phyloP scores from a whole-genome alignment of 1,140 invertebrate genomes.

The Chironomus tepperi region DNA sequence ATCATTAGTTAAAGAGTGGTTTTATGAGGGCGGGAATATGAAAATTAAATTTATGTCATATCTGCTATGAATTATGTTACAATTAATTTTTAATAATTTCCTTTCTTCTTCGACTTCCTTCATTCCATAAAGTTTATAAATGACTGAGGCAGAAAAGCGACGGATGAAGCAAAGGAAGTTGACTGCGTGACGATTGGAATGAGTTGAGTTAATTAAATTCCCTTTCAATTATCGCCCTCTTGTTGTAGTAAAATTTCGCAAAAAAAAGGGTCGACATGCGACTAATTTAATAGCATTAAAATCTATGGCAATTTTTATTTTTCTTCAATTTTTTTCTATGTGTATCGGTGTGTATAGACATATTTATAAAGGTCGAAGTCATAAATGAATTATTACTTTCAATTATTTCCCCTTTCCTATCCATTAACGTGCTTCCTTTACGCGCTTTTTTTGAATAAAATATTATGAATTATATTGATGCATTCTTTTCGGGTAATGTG shows the following conservation, averaged over 20 bases:
- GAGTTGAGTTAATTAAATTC: slow-evolving; percentile 20
- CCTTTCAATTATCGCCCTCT: slow-evolving; percentile 10
- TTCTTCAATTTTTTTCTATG: not conserved
- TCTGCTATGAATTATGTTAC: slow-evolving; percentile 20
- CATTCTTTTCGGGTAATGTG: no score
- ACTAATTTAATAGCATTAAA: slow-evolving; percentile 22
- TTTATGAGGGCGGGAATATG: not conserved
- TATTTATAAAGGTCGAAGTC: not conserved
- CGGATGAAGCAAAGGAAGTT: not conserved
- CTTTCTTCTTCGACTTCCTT: not conserved
- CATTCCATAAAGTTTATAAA: not conserved
- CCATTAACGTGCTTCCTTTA: not conserved
- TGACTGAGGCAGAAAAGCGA: not conserved
- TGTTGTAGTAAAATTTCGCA: not conserved
- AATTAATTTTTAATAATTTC: not conserved
- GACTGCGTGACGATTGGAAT: not conserved
- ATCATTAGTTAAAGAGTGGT: not conserved
- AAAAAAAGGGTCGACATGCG: slow-evolving; percentile 22
- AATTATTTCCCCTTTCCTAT: not conserved
- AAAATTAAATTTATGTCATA: not conserved
- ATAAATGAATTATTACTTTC: slow-evolving; percentile 23
- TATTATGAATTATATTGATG: not conserved
- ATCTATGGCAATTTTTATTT: slow-evolving; percentile 9
- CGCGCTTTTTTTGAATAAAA: not conserved
- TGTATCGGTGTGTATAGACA: no score